A percentile compares a stretch with the other conserved stretches of the same genome.
phyloP scores from a whole-genome alignment of 30 jellyfish, hydroid and myxozoan genomes.

The Turritopsis rubra region DNA sequence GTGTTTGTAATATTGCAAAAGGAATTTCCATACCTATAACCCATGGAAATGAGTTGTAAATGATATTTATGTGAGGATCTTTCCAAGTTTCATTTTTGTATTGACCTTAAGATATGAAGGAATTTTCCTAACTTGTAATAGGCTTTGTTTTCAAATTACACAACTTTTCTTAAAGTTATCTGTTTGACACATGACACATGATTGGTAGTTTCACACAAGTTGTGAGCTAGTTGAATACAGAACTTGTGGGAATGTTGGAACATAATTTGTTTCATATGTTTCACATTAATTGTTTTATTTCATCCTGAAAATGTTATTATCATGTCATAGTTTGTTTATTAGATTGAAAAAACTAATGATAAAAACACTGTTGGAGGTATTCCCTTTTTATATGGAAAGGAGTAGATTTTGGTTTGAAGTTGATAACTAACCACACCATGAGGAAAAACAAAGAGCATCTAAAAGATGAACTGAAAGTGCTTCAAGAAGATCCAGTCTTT shows the following conservation, averaged over 20 bases:
- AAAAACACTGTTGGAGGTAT: background rate
- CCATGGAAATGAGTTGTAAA: background rate
- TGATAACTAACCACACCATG: background rate
- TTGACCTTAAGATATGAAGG: background rate
- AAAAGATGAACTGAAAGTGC: background rate
- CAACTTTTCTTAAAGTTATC: background rate
- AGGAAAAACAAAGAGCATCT: background rate
- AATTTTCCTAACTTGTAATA: background rate
- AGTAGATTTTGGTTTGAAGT: background rate
- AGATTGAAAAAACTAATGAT: background rate
- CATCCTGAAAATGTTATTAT: background rate
- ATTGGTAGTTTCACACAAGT: background rate
- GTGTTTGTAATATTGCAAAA: background rate
- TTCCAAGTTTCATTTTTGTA: background rate
- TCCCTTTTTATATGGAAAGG: background rate
- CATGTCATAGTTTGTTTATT: background rate
- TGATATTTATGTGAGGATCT: background rate
- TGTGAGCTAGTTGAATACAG: background rate
- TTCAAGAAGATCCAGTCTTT: background rate
- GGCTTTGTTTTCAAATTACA: background rate
- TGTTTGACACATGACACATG: background rate
- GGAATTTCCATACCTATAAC: background rate
- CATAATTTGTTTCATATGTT: background rate
- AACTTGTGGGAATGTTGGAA: background rate
- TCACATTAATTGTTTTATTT: background rate